phyloP scores from a whole-genome alignment of 1,140 invertebrate species.

The Zaprionus gabonicus region DNA sequence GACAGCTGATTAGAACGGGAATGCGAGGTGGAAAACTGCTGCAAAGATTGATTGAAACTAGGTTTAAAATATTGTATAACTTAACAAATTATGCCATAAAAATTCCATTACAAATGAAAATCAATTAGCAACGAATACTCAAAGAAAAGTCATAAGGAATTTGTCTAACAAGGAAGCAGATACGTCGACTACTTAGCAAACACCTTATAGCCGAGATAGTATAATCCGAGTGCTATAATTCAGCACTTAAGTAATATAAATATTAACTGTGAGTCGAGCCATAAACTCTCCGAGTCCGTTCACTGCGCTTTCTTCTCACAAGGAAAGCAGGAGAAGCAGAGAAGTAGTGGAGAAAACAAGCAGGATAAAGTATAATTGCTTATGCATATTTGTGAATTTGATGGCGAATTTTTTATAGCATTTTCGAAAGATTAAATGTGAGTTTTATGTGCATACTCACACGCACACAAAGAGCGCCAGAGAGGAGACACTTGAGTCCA shows the following conservation, averaged over 20 bases:
- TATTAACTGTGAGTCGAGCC: constrained; percentile 23
- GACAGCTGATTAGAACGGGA: constrained; percentile 26
- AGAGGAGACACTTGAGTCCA: not conserved
- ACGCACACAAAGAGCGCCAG: constrained; percentile 14
- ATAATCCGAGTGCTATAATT: constrained; percentile 29
- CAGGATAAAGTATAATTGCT: constrained; percentile 51
- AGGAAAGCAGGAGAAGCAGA: not conserved
- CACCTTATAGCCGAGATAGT: constrained; percentile 9
- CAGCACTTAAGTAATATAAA: constrained; percentile 36
- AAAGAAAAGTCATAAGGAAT: not conserved
- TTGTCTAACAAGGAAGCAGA: constrained; percentile 16
- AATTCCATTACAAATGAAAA: constrained; percentile 1
- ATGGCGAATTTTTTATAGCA: constrained; percentile 58
- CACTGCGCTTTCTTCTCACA: not conserved
- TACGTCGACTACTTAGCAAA: constrained; percentile 9
- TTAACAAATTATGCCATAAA: not conserved
- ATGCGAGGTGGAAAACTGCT: not conserved
- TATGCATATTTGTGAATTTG: constrained; percentile 56
- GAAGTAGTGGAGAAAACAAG: not conserved
- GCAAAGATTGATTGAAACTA: not conserved
- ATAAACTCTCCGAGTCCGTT: constrained; percentile 24
- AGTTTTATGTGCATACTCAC: constrained; percentile 52
- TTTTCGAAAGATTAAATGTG: constrained; percentile 64
- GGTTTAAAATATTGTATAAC: not conserved
- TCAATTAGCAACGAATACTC: not conserved